phyloP scores from a whole-genome alignment of 2,888 invertebrate genomes.

The Pollenia angustigena region DNA sequence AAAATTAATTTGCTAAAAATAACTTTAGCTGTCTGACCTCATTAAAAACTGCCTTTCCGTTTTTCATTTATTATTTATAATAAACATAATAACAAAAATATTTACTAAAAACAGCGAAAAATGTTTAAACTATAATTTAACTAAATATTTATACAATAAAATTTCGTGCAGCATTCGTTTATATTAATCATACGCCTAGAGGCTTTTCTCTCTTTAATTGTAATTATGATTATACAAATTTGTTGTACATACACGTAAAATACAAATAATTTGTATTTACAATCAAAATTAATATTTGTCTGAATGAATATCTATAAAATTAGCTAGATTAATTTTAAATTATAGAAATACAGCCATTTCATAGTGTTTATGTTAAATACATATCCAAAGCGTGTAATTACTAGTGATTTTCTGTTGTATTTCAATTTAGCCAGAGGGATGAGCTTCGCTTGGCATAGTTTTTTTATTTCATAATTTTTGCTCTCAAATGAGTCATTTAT shows the following conservation, averaged over 20 bases:
- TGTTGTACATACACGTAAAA: not conserved
- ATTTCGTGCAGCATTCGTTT: conserved; percentile 11
- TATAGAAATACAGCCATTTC: not conserved
- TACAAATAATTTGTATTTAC: not conserved
- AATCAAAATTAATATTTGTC: conserved; percentile 33
- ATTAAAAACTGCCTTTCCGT: too few species aligned
- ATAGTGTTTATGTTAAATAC: not conserved
- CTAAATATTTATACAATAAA: conserved; percentile 18
- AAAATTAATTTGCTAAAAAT: too few species aligned
- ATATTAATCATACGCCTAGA: not conserved
- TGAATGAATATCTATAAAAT: not conserved
- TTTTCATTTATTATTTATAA: too few species aligned
- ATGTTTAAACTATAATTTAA: not conserved
- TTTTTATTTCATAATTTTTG: not conserved
- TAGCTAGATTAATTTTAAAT: conserved; percentile 36
- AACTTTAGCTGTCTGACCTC: too few species aligned
- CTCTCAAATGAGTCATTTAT: conserved; percentile 42
- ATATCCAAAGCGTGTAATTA: conserved; percentile 19
- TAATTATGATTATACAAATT: not conserved
- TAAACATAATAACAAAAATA: too few species aligned
- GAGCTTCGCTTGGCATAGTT: conserved; percentile 11
- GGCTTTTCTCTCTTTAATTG: not conserved
- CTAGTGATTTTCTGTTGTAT: conserved; percentile 17
- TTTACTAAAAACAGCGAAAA: not conserved
- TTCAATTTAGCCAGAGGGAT: conserved; percentile 29